phyloP scores from a whole-genome alignment of 1,140 invertebrate species.

The Penaeus vannamei region DNA sequence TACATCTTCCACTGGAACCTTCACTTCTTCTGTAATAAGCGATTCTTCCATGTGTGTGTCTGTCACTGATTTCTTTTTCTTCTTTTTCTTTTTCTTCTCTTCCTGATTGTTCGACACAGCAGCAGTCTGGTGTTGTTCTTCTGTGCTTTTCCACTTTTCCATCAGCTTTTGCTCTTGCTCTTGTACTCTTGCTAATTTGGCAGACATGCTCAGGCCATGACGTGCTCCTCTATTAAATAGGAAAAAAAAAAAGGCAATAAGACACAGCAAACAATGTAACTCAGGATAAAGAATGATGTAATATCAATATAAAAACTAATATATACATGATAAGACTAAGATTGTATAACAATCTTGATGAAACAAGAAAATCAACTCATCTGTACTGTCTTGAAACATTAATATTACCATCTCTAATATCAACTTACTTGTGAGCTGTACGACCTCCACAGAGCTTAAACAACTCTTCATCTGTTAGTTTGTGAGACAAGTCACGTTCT shows the following conservation, averaged over 20 bases:
- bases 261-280: background rate
- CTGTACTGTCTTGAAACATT: background rate
- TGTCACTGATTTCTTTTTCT: background rate
- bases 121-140: background rate
- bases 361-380: too few relatives aligned
- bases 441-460: constrained; percentile 83
- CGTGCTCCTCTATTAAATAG: constrained; percentile 70
- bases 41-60: background rate
- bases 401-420: constrained; percentile 52
- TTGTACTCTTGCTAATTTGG: constrained; percentile 70
- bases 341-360: too few relatives aligned
- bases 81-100: constrained; percentile 19
- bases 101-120: background rate
- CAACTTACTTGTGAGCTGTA: constrained; percentile 83
- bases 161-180: constrained; percentile 70
- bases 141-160: constrained; percentile 42
- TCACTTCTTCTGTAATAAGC: background rate
- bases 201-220: constrained; percentile 71
- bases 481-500: constrained; percentile 68
- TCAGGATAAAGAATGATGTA: too few relatives aligned
- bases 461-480: constrained; percentile 82
- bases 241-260: background rate
- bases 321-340: too few relatives aligned
- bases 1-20: background rate
- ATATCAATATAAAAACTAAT: too few relatives aligned